phyloP scores from a whole-genome alignment of 2,888 invertebrate species.

The Apamea crenata region DNA sequence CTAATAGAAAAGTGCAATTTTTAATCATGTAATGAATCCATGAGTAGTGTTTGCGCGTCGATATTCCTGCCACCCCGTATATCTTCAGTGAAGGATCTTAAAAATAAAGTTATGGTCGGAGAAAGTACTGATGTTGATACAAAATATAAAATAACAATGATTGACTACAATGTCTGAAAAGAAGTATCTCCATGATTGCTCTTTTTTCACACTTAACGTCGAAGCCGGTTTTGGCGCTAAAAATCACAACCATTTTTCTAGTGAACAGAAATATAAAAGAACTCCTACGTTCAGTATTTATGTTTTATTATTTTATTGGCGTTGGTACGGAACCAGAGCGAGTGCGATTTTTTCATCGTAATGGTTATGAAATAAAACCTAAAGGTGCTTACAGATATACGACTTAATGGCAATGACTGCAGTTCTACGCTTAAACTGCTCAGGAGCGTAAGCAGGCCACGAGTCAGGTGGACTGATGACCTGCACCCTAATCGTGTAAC shows the following conservation, averaged over 20 bases:
- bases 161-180: not conserved
- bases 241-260: not conserved
- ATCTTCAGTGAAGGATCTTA: not conserved
- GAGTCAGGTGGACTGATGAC: no score
- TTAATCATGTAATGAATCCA: no score
- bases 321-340: not conserved
- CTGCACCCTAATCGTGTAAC: no score
- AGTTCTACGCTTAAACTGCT: not conserved
- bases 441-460: no score
- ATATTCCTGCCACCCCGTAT: no score
- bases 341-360: not conserved
- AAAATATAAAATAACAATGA: not conserved
- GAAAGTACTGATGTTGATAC: not conserved
- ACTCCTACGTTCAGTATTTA: not conserved
- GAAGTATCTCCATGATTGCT: not conserved
- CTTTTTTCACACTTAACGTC: not conserved
- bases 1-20: no score
- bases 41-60: no score
- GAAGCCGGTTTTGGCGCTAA: not conserved
- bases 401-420: not conserved
- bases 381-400: not conserved
- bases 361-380: not conserved
- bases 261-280: conserved; percentile 4
- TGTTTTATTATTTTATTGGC: conserved; percentile 7
- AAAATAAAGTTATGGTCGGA: not conserved